Evolutionary conservation across 2,888 invertebrate species (phyloP).

Genomic region (Pycnomerus fuliginosus): DNA sequence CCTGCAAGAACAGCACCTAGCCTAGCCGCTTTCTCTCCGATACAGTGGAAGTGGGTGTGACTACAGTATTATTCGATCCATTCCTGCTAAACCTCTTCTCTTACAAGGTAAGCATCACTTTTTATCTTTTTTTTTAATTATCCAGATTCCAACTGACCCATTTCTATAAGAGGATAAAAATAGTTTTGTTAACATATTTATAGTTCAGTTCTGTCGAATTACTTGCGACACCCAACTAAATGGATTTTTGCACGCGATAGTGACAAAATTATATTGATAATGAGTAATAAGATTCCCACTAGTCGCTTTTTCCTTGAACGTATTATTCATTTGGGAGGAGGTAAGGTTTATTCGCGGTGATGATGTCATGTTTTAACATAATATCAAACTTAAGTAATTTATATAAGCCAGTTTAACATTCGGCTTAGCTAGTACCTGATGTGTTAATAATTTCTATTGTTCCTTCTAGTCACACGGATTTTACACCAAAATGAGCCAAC

Average conservation of each 20-base stretch:
- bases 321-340: slow-evolving; percentile 32
- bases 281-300: too few relatives aligned
- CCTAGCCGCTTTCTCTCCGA: slow-evolving; percentile 16
- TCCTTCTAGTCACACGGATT: slow-evolving; percentile 33
- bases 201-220: too few relatives aligned
- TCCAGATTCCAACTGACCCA: too few relatives aligned
- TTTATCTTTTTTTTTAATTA: too few relatives aligned
- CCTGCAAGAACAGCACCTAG: slow-evolving; percentile 8
- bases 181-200: too few relatives aligned
- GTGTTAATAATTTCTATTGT: slow-evolving; percentile 16
- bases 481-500: slow-evolving; percentile 55
- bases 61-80: slow-evolving; percentile 9
- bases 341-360: slow-evolving; percentile 41
- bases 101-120: slow-evolving; percentile 12
- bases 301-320: too few relatives aligned
- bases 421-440: slow-evolving; percentile 27
- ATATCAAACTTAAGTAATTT: slow-evolving; percentile 27
- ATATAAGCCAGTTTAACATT: slow-evolving; percentile 9
- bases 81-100: slow-evolving; percentile 8
- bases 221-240: too few relatives aligned
- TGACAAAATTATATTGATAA: too few relatives aligned
- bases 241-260: too few relatives aligned
- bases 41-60: slow-evolving; percentile 20
- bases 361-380: slow-evolving; percentile 37
- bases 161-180: too few relatives aligned